Percentiles rank a stretch among this genome's conserved stretches.
These are phyloP conservation scores for Mastigias papua DNA, from an alignment of 30 jellyfish, hydroid and myxozoan genomes.

Conservation along the genomic window DNA sequence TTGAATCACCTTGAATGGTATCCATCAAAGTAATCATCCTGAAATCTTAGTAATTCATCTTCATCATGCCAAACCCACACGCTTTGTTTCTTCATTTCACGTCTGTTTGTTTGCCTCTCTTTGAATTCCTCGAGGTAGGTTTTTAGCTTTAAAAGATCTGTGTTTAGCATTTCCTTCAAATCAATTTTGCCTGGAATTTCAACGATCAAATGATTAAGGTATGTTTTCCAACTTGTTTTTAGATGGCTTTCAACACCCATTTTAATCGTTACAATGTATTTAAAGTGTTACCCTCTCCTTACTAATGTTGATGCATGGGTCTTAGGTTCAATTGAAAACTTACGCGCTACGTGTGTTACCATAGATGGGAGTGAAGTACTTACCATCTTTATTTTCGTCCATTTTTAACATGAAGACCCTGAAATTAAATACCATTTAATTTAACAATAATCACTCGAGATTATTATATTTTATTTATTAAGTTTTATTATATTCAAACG, in stretches of 20 bases:
- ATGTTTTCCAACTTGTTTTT: too few species aligned
- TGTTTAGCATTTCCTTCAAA: conserved; percentile 74
- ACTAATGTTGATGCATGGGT: too few species aligned
- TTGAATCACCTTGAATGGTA: conserved; percentile 82
- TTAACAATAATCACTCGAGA: too few species aligned
- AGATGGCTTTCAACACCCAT: too few species aligned
- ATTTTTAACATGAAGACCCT: conserved; percentile 82
- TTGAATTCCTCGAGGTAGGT: conserved; percentile 53
- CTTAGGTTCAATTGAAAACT: too few species aligned
- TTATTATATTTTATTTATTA: too few species aligned
- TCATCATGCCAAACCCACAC: conserved; percentile 97
- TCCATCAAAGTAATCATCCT: conserved; percentile 82
- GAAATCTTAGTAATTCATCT: conserved; percentile 83
- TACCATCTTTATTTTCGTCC: conserved; percentile 87
- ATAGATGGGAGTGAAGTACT: not conserved
- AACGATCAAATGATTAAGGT: not conserved
- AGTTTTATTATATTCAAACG: too few species aligned
- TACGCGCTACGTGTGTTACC: not conserved
- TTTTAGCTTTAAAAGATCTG: conserved; percentile 78
- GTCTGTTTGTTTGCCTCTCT: conserved; percentile 45
- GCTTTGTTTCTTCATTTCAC: conserved; percentile 64
- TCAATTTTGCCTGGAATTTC: conserved; percentile 70
- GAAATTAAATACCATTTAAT: not conserved
- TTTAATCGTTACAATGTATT: too few species aligned
- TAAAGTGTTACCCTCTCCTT: too few species aligned